These are phyloP conservation scores for Probaryconus sp. DNA, from an alignment of 1,140 invertebrate species.

Conservation along the genomic window DNA sequence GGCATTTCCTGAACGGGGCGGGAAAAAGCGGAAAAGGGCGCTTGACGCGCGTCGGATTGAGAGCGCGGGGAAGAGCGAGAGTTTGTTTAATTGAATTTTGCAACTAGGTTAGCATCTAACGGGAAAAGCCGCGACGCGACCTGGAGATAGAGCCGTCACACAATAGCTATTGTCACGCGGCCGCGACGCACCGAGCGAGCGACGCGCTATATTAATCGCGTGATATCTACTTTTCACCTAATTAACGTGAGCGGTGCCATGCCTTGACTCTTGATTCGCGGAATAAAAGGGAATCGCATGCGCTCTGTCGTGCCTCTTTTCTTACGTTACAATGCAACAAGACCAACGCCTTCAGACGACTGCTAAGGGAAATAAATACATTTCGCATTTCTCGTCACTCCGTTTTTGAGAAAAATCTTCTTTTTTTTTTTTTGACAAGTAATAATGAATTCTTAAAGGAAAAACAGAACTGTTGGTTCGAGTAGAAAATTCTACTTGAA, in stretches of 20 bases:
- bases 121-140: constrained; percentile 67
- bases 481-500: too few relatives aligned
- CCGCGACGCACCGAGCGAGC: constrained; percentile 18
- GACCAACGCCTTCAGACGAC: too few relatives aligned
- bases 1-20: constrained; percentile 22
- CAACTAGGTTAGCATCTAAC: constrained; percentile 75
- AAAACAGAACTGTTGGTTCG: too few relatives aligned
- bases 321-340: not conserved
- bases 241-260: constrained; percentile 43
- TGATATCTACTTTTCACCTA: constrained; percentile 58
- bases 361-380: too few relatives aligned
- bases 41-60: constrained; percentile 29
- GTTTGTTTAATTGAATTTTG: constrained; percentile 76
- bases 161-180: constrained; percentile 70
- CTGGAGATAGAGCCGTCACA: constrained; percentile 63
- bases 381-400: too few relatives aligned
- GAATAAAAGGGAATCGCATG: constrained; percentile 30
- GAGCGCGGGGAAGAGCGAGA: constrained; percentile 45
- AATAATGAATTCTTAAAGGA: too few relatives aligned
- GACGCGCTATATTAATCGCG: constrained; percentile 39
- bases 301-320: constrained; percentile 30
- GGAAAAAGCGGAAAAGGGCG: constrained; percentile 42
- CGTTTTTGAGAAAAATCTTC: too few relatives aligned
- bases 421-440: too few relatives aligned
- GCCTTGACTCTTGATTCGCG: constrained; percentile 30